These are phyloP conservation scores for Eretmocerus hayati DNA, from an alignment of 2,888 invertebrate species.

Conservation along the genomic window DNA sequence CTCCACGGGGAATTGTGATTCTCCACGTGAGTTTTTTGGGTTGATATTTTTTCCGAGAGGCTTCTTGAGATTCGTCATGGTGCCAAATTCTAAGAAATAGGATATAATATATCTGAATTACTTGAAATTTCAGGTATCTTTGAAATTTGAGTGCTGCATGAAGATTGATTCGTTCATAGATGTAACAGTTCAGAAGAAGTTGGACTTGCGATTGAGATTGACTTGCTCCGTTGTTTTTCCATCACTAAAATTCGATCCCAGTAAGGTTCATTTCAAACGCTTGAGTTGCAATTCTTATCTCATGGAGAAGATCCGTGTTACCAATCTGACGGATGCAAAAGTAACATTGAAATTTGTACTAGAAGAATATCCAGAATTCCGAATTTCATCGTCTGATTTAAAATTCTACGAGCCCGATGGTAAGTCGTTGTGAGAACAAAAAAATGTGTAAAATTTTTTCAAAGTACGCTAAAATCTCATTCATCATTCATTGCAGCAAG, in stretches of 20 bases:
- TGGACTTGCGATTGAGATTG: constrained; percentile 23
- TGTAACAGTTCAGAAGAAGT: constrained; percentile 25
- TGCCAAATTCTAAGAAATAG: no score
- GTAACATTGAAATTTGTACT: constrained; percentile 35
- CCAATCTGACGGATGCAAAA: constrained; percentile 34
- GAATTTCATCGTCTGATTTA: constrained; percentile 27
- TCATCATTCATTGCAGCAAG: neutral
- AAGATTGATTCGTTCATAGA: constrained; percentile 22
- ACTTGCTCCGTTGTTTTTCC: constrained; percentile 44
- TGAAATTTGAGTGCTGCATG: constrained; percentile 28
- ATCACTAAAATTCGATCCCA: constrained; percentile 46
- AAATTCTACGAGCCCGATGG: constrained; percentile 1
- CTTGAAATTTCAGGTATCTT: constrained; percentile 22
- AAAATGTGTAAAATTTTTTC: neutral
- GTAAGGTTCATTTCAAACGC: constrained; percentile 49
- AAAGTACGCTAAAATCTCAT: no score
- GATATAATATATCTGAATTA: neutral
- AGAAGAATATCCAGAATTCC: constrained; percentile 41
- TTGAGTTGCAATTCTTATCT: constrained; percentile 41
- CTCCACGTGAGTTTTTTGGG: constrained; percentile 22
- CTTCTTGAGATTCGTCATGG: neutral
- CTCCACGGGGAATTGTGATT: constrained; percentile 27
- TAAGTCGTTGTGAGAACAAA: neutral
- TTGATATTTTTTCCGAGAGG: neutral
- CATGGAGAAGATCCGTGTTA: constrained; percentile 32